Evolutionary conservation across 2,113 vertebrate species (phyloP).

Genomic region (Pachyramphus minor): DNA sequence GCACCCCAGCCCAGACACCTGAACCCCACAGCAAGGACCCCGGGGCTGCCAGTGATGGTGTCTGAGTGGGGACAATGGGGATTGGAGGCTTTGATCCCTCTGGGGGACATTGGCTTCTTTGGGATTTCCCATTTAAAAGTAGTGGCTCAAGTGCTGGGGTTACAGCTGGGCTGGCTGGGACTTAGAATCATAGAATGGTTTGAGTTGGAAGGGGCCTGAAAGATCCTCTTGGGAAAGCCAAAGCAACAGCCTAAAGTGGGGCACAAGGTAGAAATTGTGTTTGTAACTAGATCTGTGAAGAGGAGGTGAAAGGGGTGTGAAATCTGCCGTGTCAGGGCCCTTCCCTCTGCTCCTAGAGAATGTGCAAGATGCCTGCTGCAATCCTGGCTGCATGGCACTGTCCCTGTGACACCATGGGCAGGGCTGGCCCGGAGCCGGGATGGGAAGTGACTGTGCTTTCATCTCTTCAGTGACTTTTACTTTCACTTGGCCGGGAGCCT

Average conservation of each 20-base stretch:
- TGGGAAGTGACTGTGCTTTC: not conserved
- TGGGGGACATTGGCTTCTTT: fast-evolving
- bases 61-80: not conserved
- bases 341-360: not conserved
- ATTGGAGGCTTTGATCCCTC: not conserved
- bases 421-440: not conserved
- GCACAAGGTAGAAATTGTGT: fast-evolving
- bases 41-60: not conserved
- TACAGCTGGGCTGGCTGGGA: too few relatives aligned
- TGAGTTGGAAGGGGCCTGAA: not conserved
- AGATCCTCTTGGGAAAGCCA: not conserved
- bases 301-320: not conserved
- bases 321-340: fast-evolving
- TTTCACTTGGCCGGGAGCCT: not conserved
- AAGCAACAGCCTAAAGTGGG: not conserved
- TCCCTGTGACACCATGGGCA: fast-evolving
- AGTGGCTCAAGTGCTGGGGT: fast-evolving
- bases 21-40: not conserved
- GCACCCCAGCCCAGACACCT: not conserved
- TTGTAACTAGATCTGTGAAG: fast-evolving
- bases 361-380: fast-evolving
- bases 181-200: not conserved
- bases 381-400: fast-evolving
- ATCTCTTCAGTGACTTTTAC: not conserved
- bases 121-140: not conserved